These are phyloP conservation scores for Meghimatium bilineatum DNA, from an alignment of 2,888 invertebrate species.

Conservation along the genomic window DNA sequence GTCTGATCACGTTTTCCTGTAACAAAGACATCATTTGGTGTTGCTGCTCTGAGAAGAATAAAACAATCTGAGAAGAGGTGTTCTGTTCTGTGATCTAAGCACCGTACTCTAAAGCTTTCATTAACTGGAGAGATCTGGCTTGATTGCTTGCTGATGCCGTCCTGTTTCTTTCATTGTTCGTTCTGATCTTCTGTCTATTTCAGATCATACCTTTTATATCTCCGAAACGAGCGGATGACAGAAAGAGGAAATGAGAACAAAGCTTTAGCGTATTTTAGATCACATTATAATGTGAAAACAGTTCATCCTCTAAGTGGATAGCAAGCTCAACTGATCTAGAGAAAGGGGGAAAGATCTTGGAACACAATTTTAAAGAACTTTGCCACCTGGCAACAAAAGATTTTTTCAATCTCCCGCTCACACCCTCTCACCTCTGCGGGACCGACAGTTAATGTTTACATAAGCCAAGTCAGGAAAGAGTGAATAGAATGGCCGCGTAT, in stretches of 20 bases:
- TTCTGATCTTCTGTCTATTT: not conserved
- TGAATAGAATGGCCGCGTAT: not conserved
- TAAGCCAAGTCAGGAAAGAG: constrained; percentile 7
- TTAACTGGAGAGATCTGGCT: not conserved
- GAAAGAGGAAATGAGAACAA: not conserved
- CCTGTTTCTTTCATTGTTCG: not conserved
- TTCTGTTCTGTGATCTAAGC: too few species aligned
- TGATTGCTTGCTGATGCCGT: not conserved
- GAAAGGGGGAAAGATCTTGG: not conserved
- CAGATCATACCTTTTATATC: not conserved
- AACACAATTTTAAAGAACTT: not conserved
- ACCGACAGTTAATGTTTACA: constrained; percentile 17
- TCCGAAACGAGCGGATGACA: not conserved
- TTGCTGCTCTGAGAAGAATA: too few species aligned
- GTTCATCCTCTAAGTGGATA: not conserved
- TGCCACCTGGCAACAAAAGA: constrained; percentile 31
- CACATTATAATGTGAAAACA: not conserved
- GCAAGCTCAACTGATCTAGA: not conserved
- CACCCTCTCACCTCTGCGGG: not conserved
- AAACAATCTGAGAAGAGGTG: too few species aligned
- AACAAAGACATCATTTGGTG: too few species aligned
- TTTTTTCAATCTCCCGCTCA: not conserved
- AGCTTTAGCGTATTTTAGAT: not conserved
- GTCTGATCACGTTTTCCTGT: too few species aligned
- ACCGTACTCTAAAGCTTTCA: too few species aligned